Conservation (phyloP, 1,140 invertebrate species). For the Cyclargus thomasi region DNA sequence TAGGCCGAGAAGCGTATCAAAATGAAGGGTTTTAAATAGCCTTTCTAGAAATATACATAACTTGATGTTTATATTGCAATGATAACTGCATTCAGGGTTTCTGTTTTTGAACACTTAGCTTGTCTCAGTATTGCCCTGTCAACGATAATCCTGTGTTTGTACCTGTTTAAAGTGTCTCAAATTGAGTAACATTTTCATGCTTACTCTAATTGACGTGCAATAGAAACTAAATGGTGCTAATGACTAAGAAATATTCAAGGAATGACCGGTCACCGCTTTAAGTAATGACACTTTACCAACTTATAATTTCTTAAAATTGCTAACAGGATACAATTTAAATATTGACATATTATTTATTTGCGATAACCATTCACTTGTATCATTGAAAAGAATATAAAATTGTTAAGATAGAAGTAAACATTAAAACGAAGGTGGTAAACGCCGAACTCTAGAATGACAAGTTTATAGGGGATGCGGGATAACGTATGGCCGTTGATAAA, state of each 20-base stretch:
- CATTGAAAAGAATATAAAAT: not conserved
- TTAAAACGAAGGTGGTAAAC: not conserved
- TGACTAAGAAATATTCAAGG: constrained; percentile 28
- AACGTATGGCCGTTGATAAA: constrained; percentile 27
- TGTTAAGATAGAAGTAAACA: not conserved
- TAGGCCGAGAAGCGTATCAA: too few species aligned
- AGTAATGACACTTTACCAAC: constrained; percentile 5
- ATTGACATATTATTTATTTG: not conserved
- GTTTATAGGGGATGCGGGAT: constrained; percentile 34
- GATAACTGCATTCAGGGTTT: too few species aligned
- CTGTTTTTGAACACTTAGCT: too few species aligned
- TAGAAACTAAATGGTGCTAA: constrained; percentile 26
- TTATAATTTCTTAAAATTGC: not conserved
- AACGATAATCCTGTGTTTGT: not conserved
- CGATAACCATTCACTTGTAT: not conserved
- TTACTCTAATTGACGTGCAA: constrained; percentile 23
- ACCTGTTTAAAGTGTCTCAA: constrained; percentile 1
- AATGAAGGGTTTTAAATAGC: too few species aligned
- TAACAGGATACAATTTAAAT: not conserved
- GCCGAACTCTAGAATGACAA: not conserved
- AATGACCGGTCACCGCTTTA: constrained; percentile 20
- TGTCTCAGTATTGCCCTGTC: not conserved
- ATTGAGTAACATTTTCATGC: constrained; percentile 24
- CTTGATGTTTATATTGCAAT: too few species aligned
- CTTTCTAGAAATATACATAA: too few species aligned